phyloP scores from a whole-genome alignment of 2,888 invertebrate species.

The Trissolcus japonicus region DNA sequence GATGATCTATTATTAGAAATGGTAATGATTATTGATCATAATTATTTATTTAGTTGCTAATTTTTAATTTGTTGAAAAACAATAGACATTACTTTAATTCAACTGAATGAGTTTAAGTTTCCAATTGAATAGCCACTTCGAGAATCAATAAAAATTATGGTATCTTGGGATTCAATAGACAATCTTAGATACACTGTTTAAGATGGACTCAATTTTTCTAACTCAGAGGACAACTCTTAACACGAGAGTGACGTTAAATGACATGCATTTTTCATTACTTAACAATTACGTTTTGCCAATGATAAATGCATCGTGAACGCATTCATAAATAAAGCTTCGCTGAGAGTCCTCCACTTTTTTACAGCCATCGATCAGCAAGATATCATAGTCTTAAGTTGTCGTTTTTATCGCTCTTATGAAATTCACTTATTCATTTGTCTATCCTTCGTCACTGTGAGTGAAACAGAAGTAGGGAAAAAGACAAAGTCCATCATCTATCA shows the following conservation, averaged over 20 bases:
- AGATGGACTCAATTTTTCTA: too few relatives aligned
- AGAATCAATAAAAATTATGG: too few relatives aligned
- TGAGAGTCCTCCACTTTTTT: conserved; percentile 17
- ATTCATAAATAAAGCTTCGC: conserved; percentile 21
- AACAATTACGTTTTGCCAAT: conserved; percentile 7
- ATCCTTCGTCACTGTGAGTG: conserved; percentile 46
- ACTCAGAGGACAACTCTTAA: too few relatives aligned
- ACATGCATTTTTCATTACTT: conserved; percentile 18
- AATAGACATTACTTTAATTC: too few relatives aligned
- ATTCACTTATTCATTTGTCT: conserved; percentile 57
- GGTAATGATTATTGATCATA: too few relatives aligned
- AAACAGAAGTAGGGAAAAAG: conserved; percentile 50
- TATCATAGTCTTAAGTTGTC: conserved; percentile 36
- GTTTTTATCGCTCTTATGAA: conserved; percentile 47
- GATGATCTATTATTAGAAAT: too few relatives aligned
- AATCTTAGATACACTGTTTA: too few relatives aligned
- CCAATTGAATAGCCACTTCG: too few relatives aligned
- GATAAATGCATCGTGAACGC: conserved; percentile 23
- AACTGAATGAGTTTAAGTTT: too few relatives aligned
- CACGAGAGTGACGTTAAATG: conserved; percentile 8
- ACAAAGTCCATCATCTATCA: conserved; percentile 64
- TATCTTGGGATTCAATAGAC: too few relatives aligned
- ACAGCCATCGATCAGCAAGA: conserved; percentile 39
- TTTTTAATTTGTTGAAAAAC: too few relatives aligned
- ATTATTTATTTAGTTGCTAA: too few relatives aligned